Evolutionary conservation across 1,140 invertebrate genomes (phyloP).

Genomic region (Drosophila rhopaloa): DNA sequence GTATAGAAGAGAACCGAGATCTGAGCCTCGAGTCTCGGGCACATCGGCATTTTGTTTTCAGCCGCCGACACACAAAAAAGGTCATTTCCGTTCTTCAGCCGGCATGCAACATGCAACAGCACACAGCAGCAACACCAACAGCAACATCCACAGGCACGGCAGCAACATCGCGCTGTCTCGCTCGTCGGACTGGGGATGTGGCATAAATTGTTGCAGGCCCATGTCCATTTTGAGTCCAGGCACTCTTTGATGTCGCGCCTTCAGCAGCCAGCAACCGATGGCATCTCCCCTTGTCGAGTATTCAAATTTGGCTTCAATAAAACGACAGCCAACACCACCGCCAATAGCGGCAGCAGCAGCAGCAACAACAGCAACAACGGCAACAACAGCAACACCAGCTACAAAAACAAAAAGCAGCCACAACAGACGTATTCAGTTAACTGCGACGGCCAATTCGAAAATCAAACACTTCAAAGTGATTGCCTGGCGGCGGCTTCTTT

Average conservation of each 20-base stretch:
- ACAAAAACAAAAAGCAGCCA: constrained; percentile 22
- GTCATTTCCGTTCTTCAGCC: constrained; percentile 72
- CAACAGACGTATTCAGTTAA: constrained; percentile 37
- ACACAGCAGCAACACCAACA: constrained; percentile 15
- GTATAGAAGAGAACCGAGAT: constrained; percentile 26
- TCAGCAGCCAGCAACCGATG: constrained; percentile 37
- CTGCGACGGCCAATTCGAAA: constrained; percentile 77
- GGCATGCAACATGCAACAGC: constrained; percentile 49
- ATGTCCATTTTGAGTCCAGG: constrained; percentile 82
- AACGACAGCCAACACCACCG: constrained; percentile 79
- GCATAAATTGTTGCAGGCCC: constrained; percentile 81
- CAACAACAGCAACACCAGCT: constrained; percentile 27
- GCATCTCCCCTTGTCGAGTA: constrained; percentile 69
- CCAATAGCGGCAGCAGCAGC: constrained; percentile 48
- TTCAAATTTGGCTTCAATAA: constrained; percentile 84
- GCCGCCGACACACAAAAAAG: constrained; percentile 65
- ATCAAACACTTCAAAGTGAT: constrained; percentile 81
- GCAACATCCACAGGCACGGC: constrained; percentile 7
- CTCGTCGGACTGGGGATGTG: constrained; percentile 31
- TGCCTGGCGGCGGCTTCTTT: constrained; percentile 75
- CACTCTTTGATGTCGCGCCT: constrained; percentile 82
- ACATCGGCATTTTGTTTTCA: constrained; percentile 74
- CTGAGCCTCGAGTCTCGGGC: constrained; percentile 33
- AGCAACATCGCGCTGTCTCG: constrained; percentile 21
- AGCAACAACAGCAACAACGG: constrained; percentile 23